A percentile compares a stretch with the other conserved stretches of the same genome.
Evolutionary conservation across 1,140 invertebrate species (phyloP).

Genomic region (Diabrotica virgifera): DNA sequence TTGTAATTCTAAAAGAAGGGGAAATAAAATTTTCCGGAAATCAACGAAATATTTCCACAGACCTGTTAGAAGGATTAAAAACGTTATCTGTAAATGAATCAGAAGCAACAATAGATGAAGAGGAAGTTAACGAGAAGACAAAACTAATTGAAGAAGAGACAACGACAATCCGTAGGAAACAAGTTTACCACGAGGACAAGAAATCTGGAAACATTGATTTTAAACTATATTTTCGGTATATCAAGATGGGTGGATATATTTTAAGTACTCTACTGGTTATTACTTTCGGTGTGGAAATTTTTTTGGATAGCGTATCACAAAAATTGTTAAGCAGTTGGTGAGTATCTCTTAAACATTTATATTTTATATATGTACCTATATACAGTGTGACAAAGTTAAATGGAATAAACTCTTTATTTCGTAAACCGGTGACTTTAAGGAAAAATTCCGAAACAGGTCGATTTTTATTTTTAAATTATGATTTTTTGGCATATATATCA

Average conservation of each 20-base stretch:
- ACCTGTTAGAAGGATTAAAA: slow-evolving; percentile 5
- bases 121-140: not conserved
- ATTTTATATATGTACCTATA: not conserved
- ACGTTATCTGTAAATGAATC: not conserved
- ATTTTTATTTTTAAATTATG: no score
- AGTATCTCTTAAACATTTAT: not conserved
- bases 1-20: slow-evolving; percentile 29
- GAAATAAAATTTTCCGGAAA: slow-evolving; percentile 26
- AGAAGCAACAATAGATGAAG: not conserved
- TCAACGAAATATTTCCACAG: not conserved
- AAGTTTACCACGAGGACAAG: slow-evolving; percentile 27
- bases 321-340: slow-evolving; percentile 27
- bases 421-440: no score
- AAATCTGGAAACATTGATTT: slow-evolving; percentile 24
- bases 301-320: slow-evolving; percentile 17
- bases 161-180: slow-evolving; percentile 10
- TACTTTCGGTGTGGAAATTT: slow-evolving; percentile 15
- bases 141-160: slow-evolving; percentile 7
- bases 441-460: no score
- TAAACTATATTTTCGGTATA: slow-evolving; percentile 24
- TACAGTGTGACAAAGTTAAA: no score
- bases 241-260: slow-evolving; percentile 17
- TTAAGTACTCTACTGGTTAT: slow-evolving; percentile 14
- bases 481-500: no score
- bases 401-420: no score